Evolutionary conservation across 2,888 invertebrate species (phyloP), one percentile per base, ranked within the genome.

Genomic region (Neoascia interrupta): DNA sequence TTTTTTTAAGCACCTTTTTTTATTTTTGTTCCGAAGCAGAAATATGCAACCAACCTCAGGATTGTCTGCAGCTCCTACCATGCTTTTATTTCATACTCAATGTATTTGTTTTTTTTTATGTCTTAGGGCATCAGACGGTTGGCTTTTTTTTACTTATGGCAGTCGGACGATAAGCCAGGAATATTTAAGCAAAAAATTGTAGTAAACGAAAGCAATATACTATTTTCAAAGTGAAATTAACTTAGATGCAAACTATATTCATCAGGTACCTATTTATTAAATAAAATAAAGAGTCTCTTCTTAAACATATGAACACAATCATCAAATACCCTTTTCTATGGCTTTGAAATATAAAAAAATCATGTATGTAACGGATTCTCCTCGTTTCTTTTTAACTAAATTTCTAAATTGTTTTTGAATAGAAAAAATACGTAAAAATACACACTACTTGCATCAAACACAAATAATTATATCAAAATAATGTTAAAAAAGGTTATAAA

Each of bases 161-260:
- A 31, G 31, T 4, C 8, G 31, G 31, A 2, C 23, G 58, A n/a
- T n/a, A 64, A 47, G 34, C 63, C 75, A 70, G 75, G 58, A 76
- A 64, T 58, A 58, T 34, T 70, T 41, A 53, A 63, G 49, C 49
- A 63, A 37, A 56, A 56, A 61, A 69, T 34, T 58, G 31, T 51
- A 61, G 8, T 21, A 74, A 60, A 49, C 60, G 36, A 56, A 66
- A 76, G 76, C 72, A 76, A 76, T 76, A 70, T 28, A 76, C 58
- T 60, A 76, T 60, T 72, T 69, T 72, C 34, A 47, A 47, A 26
- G 51, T 58, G 51, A 70, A 64, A 51, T 51, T 51, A 64, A 56
- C 19, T 56, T 31, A 69, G 34, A 64, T 58, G 28, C 19, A 60
- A 76, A 72, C 76, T 64, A 72, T 76, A 72, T 76, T 72, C 47